Base-by-base conservation (phyloP, 2,888 invertebrate species). In the Hydroisotoma schaefferi region DNA sequence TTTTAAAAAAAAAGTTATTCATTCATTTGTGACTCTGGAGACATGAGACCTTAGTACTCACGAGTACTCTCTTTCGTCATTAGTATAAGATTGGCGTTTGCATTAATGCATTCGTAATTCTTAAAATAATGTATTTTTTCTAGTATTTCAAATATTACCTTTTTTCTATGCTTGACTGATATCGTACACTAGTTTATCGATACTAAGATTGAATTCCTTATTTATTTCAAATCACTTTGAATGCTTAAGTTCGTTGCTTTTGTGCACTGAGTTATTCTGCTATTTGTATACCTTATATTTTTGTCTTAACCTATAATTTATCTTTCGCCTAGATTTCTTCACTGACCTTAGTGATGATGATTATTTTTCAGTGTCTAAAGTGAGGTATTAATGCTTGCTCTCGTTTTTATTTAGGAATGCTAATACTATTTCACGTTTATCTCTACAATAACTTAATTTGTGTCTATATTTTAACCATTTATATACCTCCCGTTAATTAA, bases 181-280 rank as follows among this genome's bases (percentile, higher is more conserved):
- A 58, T 12, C 27, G 26, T 43, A 20, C n/a, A 23, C n/a, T 47
- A 55, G 40, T 1, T 51, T 33, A 25, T 53, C 18, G 12, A 38
- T 37, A 62, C 55, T 27, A 28, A 29, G 37, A 62, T 58, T 18
- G 12, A 26, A 28, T 58, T 44, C 8, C 2, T 2, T 12, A 62
- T 29, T 26, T n/a, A 33, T 33, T 38, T 57, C 12, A 26, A 15
- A 1, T 55, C 62, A 33, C 57, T n/a, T 29, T 51, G 18, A 8
- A 62, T 27, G 22, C 40, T 26, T 5, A 62, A 18, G 1, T 46
- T n/a, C 1, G 33, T 12, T 29, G 27, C 37, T 4, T 58, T 58
- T 20, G 58, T 43, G 3, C 49, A 12, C 15, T 29, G 18, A 3
- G 58, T 8, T n/a, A 47, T 48, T n/a, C n/a, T n/a, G n/a, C n/a